Base-by-base conservation (phyloP, 2,888 invertebrate genomes). In the Carterocephalus palaemon region DNA sequence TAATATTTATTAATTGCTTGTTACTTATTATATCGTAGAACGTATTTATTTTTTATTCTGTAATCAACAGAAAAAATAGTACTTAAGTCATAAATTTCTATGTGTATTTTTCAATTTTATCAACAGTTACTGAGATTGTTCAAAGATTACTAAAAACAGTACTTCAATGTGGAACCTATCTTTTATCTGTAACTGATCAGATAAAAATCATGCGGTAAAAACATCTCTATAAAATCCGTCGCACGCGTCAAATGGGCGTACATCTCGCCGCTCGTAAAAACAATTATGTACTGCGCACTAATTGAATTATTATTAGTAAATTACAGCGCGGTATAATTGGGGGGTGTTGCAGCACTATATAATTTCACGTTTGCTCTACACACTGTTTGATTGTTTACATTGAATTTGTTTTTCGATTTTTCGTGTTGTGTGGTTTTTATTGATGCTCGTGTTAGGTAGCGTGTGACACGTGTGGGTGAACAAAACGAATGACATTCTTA, bases 291-390 rank as follows among this genome's bases (percentile, higher is more conserved):
- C 54, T 46, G 41, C 56, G 53, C 48, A 51, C 56, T 70, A 69
- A 69, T 68, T 67, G 67, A 64, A 66, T 65, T 67, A 65, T 62
- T 66, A 64, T 60, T 63, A 62, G 59, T 60, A 51, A 57, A 57
- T 57, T 57, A 53, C 52, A 53, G 51, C 59, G 60, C 63, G 47
- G 57, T 54, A 64, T 69, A 68, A 70, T 67, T 62, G 60, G 51
- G 50, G 60, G 60, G 59, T 62, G 60, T 54, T 59, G 42, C 66
- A 42, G 40, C 64, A 41, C 64, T 54, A 49, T 61, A 59, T 62
- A 60, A 63, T 64, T 62, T 57, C 52, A 48, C 47, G 43, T 48
- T 47, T 51, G 50, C 46, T 53, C 46, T 36, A 48, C 29, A 12
- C 2, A 36, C 26, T 3, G 10, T 9, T 19, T 24, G 41, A 33